Conservation (phyloP, 2,113 vertebrate genomes). For the Nothocercus julius region DNA sequence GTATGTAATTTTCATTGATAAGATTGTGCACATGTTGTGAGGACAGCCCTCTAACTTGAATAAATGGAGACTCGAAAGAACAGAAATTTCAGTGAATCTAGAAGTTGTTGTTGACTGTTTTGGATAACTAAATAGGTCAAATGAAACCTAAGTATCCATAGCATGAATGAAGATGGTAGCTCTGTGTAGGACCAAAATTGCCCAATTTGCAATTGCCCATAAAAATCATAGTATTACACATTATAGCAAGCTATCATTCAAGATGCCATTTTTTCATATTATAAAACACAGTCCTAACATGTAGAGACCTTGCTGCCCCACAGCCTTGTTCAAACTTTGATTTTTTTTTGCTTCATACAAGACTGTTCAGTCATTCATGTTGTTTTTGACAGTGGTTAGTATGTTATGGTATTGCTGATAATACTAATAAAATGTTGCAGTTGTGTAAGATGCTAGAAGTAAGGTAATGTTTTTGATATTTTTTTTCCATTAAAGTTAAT, state of each 20-base stretch:
- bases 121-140: not conserved
- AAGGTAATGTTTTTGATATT: not conserved
- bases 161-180: not conserved
- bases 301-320: not conserved
- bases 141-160: not conserved
- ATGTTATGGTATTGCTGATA: not conserved
- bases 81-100: not conserved
- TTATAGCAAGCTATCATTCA: not conserved
- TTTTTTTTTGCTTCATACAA: not conserved
- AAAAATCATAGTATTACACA: not conserved
- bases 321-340: not conserved
- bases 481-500: not conserved
- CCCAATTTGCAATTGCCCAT: too few species aligned
- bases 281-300: not conserved
- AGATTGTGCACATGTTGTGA: not conserved
- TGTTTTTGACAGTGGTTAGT: not conserved
- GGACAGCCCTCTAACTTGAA: not conserved
- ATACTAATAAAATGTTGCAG: not conserved
- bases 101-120: not conserved
- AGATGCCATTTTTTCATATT: not conserved
- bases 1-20: conserved; percentile 44
- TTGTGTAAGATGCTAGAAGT: not conserved
- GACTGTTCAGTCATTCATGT: not conserved
- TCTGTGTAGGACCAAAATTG: not conserved
- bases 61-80: not conserved